Evolutionary conservation across 1,140 invertebrate species (phyloP), one percentile per base, ranked within the genome.

Genomic region (Drosophila serrata): DNA sequence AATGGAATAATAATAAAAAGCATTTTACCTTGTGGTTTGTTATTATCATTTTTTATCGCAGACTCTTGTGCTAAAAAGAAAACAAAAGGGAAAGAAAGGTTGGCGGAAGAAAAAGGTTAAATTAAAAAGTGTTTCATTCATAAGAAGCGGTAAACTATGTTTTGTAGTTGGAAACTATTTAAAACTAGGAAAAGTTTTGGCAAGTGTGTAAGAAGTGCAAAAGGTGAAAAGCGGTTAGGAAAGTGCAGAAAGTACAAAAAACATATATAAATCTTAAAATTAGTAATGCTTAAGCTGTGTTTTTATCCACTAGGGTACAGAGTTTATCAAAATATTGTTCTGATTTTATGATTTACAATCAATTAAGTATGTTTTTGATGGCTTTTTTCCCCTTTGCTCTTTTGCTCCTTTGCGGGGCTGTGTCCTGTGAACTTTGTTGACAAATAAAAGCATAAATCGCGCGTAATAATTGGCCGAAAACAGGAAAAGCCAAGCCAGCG

Each of bases 11-110:
- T 45, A 46, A 67, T 68, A 76, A 58, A 46, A 76, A 56, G 80
- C 70, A 57, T 81, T 72, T 72, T 92, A 92, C 87, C 91, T 92
- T 92, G 88, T 92, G 87, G 68, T 91, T 92, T 92, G 79, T 92
- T 91, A 82, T 90, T 92, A 87, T 92, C 91, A 79, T 90, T 91
- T 90, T 90, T 92, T 55, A 55, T 55, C 86, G 91, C 91, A 90
- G 91, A 86, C 86, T 92, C 91, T 87, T 90, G 91, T 74, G 81
- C 91, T 92, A 81, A 92, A 92, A 87, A 74, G 81, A 92, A 55
- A 92, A 77, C 79, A 74, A 77, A 90, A 86, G 65, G 72, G 75
- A 78, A 81, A 77, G 48, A 82, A 72, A 80, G 42, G 51, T 31
- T 63, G 24, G n/a, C n/a, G 27, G n/a, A 4, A 5, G n/a, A 31